These are phyloP conservation scores for Perca flavescens DNA, from an alignment of 2,113 vertebrate species.

Conservation along the genomic window DNA sequence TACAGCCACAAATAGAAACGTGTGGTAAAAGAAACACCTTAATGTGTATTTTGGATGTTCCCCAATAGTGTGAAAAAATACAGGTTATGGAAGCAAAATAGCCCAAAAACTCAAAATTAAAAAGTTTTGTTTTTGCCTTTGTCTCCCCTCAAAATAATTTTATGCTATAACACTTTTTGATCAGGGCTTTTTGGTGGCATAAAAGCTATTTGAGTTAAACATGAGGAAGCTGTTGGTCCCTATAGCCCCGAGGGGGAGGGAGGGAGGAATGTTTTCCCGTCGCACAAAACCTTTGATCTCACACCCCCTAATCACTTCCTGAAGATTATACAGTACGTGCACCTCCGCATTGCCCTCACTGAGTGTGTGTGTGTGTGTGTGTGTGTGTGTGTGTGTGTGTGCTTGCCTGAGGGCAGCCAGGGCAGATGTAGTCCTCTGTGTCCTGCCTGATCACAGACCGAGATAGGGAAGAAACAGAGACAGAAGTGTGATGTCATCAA, in stretches of 20 bases:
- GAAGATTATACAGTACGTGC: conserved; percentile 78
- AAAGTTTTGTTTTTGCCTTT: no score
- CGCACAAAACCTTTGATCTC: conserved; percentile 71
- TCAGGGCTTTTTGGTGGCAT: background rate
- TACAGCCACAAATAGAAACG: no score
- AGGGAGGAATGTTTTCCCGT: conserved; percentile 71
- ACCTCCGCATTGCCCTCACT: conserved; percentile 62
- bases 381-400: conserved; percentile 4
- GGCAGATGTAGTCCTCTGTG: conserved; percentile 60
- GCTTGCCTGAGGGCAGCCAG: conserved; percentile 36
- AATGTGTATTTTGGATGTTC: no score
- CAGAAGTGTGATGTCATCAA: conserved; percentile 63
- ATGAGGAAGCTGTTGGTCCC: conserved; percentile 47
- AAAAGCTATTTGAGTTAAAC: conserved; percentile 22
- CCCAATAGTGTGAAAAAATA: no score
- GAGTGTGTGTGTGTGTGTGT: conserved; percentile 20
- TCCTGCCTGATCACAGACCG: conserved; percentile 69
- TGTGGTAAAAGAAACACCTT: no score
- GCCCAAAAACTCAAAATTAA: no score
- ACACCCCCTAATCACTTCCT: conserved; percentile 78
- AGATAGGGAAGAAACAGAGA: conserved; percentile 65
- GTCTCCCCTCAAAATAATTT: background rate
- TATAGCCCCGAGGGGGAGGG: conserved; percentile 42
- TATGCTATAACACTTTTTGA: background rate
- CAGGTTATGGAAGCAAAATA: no score